These are phyloP conservation scores for Drosophila testacea DNA, from an alignment of 2,888 invertebrate genomes.

Conservation along the genomic window DNA sequence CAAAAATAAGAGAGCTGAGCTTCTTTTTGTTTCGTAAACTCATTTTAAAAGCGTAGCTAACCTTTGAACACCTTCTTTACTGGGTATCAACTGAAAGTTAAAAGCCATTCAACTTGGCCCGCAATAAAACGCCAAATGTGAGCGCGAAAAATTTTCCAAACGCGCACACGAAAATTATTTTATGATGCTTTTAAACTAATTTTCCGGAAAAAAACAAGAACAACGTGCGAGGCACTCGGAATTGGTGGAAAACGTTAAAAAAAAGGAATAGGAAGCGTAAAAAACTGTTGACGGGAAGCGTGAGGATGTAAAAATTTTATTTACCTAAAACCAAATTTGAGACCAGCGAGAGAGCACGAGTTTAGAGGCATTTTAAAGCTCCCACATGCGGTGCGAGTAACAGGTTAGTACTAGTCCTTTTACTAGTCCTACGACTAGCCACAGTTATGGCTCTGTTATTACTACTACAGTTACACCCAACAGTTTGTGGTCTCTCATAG, in stretches of 20 bases:
- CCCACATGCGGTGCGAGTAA: constrained; percentile 51
- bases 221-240: constrained; percentile 56
- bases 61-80: not conserved
- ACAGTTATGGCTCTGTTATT: constrained; percentile 4
- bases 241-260: constrained; percentile 10
- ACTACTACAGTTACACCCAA: constrained; percentile 6
- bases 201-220: constrained; percentile 69
- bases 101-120: constrained; percentile 66
- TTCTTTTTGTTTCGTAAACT: not conserved
- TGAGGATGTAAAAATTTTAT: constrained; percentile 71
- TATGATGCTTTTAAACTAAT: constrained; percentile 81
- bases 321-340: constrained; percentile 47
- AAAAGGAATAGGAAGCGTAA: constrained; percentile 3
- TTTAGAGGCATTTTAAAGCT: constrained; percentile 44
- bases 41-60: not conserved
- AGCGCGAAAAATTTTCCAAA: constrained; percentile 60
- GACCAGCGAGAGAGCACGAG: constrained; percentile 35
- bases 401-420: constrained; percentile 40
- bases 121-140: constrained; percentile 69
- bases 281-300: constrained; percentile 60
- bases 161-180: constrained; percentile 73
- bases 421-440: constrained; percentile 7
- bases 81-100: constrained; percentile 57
- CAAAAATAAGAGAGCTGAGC: no score
- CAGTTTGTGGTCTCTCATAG: constrained; percentile 22